phyloP scores from a whole-genome alignment of 2,113 vertebrate genomes.

The Brachionichthys hirsutus region DNA sequence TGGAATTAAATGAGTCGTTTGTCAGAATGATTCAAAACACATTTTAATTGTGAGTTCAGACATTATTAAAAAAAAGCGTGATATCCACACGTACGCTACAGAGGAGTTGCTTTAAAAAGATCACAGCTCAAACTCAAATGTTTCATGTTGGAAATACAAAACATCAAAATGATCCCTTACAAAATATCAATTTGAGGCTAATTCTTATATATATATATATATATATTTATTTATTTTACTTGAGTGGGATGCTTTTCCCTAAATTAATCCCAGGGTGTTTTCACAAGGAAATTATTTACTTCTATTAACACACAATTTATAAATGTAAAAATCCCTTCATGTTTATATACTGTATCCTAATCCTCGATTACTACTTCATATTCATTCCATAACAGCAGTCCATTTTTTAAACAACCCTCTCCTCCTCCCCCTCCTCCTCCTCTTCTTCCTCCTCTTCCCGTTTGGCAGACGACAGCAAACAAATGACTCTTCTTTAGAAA shows the following conservation, averaged over 20 bases:
- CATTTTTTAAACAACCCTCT: background rate
- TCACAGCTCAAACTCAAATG: conserved; percentile 22
- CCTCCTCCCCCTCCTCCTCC: no score
- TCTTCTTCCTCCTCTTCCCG: no score
- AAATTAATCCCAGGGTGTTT: background rate
- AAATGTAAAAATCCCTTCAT: conserved; percentile 21
- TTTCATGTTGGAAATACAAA: background rate
- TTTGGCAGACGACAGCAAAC: background rate
- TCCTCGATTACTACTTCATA: conserved; percentile 25
- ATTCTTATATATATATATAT: background rate
- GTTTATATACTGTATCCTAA: conserved; percentile 4
- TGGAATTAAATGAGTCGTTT: background rate
- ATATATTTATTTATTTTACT: background rate
- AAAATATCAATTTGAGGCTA: background rate
- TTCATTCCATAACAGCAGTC: conserved; percentile 3
- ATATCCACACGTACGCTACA: conserved; percentile 23
- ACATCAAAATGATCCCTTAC: background rate
- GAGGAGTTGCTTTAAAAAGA: conserved; percentile 16
- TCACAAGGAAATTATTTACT: conserved; percentile 1
- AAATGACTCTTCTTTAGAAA: conserved; percentile 3
- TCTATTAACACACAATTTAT: conserved; percentile 10
- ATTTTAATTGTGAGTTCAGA: conserved; percentile 52
- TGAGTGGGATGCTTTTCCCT: background rate
- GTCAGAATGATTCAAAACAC: conserved; percentile 42
- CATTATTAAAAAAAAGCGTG: conserved; percentile 27